phyloP scores from a whole-genome alignment of 2,888 invertebrate species.

The Stegana nigrithorax region DNA sequence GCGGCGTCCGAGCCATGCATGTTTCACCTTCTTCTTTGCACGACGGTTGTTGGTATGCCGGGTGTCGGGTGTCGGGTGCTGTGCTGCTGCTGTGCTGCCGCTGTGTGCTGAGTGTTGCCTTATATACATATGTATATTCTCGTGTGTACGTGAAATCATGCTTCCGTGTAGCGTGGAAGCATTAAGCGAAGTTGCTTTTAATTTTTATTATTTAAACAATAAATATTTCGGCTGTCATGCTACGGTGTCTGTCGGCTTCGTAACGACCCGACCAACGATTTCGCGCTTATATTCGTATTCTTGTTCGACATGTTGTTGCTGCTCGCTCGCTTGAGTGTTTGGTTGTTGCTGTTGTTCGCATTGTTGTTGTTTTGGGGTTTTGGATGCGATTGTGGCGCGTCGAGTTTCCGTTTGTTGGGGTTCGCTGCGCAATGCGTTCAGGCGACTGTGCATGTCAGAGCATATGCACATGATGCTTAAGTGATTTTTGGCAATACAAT shows the following conservation, averaged over 20 bases:
- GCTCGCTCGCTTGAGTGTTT: not conserved
- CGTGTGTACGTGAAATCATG: slow-evolving; percentile 6
- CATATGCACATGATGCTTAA: no score
- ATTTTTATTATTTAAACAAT: slow-evolving; percentile 17
- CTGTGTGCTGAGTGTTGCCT: no score
- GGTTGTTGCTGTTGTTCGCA: not conserved
- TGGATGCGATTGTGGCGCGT: no score
- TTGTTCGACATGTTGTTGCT: not conserved
- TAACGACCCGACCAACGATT: not conserved
- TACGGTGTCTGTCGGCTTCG: not conserved
- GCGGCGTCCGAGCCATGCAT: slow-evolving; percentile 16
- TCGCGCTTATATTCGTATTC: not conserved
- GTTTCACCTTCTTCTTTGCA: no score
- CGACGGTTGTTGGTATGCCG: not conserved
- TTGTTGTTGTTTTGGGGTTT: no score
- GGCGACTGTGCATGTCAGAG: no score
- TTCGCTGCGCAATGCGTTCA: no score
- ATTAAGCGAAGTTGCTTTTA: slow-evolving; percentile 22
- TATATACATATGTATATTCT: no score
- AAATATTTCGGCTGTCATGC: slow-evolving; percentile 1
- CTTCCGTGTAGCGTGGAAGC: slow-evolving; percentile 19
- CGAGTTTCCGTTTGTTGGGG: no score
- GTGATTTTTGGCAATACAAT: no score
- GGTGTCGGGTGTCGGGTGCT: slow-evolving; percentile 7
- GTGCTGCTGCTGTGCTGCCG: not conserved